phyloP scores from a whole-genome alignment of 64 coral and sea anemone species.

The Actinia equina region DNA sequence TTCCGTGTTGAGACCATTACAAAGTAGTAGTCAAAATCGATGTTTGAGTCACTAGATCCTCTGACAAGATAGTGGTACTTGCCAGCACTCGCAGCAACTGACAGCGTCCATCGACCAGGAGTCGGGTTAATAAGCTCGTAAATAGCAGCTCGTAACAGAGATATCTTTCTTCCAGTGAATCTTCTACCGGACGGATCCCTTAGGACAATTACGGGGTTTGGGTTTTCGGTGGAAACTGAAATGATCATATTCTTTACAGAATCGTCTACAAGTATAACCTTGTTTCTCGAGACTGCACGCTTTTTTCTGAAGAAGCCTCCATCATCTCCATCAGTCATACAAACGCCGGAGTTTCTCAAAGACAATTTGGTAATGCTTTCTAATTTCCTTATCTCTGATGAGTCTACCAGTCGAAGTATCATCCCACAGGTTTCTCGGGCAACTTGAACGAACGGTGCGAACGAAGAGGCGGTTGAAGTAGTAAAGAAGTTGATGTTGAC shows the following conservation, averaged over 20 bases:
- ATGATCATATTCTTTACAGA: constrained; percentile 67
- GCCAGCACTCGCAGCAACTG: constrained; percentile 8
- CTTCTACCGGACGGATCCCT: constrained; percentile 30
- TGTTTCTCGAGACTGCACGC: constrained; percentile 11
- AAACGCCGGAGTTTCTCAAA: constrained; percentile 27
- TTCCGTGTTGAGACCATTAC: constrained; percentile 23
- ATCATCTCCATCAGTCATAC: neutral
- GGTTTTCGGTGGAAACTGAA: constrained; percentile 37
- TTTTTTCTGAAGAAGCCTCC: neutral
- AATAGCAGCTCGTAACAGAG: constrained; percentile 25
- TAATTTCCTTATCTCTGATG: constrained; percentile 31
- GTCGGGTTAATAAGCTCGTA: constrained; percentile 55
- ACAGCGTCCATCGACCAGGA: constrained; percentile 54
- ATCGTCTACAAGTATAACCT: constrained; percentile 58
- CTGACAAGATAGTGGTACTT: constrained; percentile 45
- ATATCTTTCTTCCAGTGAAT: constrained; percentile 22
- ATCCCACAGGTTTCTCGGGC: constrained; percentile 60
- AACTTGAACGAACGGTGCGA: constrained; percentile 31
- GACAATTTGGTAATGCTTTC: constrained; percentile 7
- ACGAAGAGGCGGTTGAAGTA: neutral
- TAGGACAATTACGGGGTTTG: constrained; percentile 23
- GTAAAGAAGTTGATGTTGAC: constrained; percentile 60
- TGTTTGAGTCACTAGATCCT: constrained; percentile 39
- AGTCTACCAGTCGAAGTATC: constrained; percentile 30
- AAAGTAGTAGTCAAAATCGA: constrained; percentile 65